Conservation (phyloP, 2,888 invertebrate genomes). For the Beris morrisii region DNA sequence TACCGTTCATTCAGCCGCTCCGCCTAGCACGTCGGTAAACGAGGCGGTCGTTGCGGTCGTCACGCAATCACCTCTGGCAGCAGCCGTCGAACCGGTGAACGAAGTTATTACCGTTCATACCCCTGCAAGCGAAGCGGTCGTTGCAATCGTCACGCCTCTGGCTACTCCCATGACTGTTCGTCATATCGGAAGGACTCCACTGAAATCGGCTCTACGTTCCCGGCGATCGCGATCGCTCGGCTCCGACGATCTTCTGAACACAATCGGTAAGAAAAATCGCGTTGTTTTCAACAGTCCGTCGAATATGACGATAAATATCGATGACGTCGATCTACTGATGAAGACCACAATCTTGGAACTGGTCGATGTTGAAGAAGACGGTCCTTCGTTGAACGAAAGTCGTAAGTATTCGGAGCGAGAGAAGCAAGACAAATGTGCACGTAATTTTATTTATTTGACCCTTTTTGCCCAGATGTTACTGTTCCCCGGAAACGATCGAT, state of each 20-base stretch:
- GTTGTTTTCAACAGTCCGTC: slow-evolving; percentile 50
- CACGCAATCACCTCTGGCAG: too few species aligned
- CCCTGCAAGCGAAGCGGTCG: too few species aligned
- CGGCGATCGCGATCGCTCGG: slow-evolving; percentile 10
- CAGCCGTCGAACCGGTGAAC: too few species aligned
- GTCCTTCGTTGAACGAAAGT: neutral
- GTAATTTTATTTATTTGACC: neutral
- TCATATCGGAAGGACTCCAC: slow-evolving; percentile 1
- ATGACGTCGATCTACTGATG: slow-evolving; percentile 42
- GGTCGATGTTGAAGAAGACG: neutral
- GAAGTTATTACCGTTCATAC: too few species aligned
- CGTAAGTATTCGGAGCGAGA: neutral
- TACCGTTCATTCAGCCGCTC: neutral
- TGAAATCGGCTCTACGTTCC: slow-evolving; percentile 12
- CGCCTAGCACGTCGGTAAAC: neutral
- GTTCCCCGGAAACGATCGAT: slow-evolving; percentile 49
- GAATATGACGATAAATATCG: slow-evolving; percentile 43
- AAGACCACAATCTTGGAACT: slow-evolving; percentile 5
- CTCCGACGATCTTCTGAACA: slow-evolving; percentile 40
- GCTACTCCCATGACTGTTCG: neutral
- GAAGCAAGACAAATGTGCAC: neutral
- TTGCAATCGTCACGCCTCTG: neutral
- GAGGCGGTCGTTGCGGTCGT: neutral
- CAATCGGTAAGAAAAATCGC: slow-evolving; percentile 36
- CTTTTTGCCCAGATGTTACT: slow-evolving; percentile 46